phyloP scores from a whole-genome alignment of 1,140 invertebrate species.

The Zeugodacus cucurbitae region DNA sequence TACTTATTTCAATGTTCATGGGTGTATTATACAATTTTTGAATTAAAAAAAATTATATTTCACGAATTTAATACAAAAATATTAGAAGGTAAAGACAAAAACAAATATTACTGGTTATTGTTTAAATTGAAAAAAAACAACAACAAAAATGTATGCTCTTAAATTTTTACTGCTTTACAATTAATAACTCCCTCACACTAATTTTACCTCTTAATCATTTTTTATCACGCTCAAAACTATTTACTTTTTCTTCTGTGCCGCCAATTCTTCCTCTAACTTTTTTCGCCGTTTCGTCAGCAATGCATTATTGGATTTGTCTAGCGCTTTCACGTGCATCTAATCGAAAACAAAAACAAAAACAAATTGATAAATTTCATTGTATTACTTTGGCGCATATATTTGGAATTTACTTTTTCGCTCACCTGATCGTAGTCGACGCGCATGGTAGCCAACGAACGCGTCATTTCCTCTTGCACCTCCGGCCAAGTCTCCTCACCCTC shows the following conservation, averaged over 20 bases:
- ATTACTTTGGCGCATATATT: not conserved
- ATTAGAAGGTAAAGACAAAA: too few species aligned
- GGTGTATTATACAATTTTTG: too few species aligned
- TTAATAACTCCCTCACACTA: not conserved
- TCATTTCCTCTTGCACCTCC: slow-evolving; percentile 99
- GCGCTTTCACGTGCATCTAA: slow-evolving; percentile 85
- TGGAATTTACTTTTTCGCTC: slow-evolving; percentile 50
- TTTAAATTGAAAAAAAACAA: too few species aligned
- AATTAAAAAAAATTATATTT: too few species aligned
- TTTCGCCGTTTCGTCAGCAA: slow-evolving; percentile 88
- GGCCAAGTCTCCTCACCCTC: slow-evolving; percentile 94
- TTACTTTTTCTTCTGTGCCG: slow-evolving; percentile 43
- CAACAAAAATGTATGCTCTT: too few species aligned
- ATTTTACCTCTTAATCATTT: not conserved
- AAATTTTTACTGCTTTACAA: too few species aligned
- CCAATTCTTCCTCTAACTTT: slow-evolving; percentile 66
- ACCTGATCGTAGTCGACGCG: slow-evolving; percentile 91
- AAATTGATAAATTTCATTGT: not conserved
- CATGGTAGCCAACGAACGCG: slow-evolving; percentile 95
- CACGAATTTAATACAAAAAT: too few species aligned
- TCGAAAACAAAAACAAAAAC: slow-evolving; percentile 25
- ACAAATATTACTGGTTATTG: too few species aligned
- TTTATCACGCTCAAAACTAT: not conserved
- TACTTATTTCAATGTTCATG: too few species aligned
- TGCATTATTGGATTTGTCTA: slow-evolving; percentile 92